Evolutionary conservation across 2,888 invertebrate genomes (phyloP), one percentile per base, ranked within the genome.

Genomic region (Entomobrya proxima): DNA sequence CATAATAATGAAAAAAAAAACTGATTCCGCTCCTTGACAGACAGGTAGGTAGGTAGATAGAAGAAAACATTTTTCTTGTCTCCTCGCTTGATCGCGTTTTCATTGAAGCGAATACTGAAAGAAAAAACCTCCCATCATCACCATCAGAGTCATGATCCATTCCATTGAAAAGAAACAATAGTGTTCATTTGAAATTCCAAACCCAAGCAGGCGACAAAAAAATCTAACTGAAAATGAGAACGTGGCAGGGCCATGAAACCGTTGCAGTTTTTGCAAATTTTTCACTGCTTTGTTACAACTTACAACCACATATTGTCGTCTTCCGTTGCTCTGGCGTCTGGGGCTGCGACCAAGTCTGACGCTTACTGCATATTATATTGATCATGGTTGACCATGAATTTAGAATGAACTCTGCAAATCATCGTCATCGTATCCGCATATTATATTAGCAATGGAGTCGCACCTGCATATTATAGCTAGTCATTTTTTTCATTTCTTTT

Each of bases 341-440:
- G n/a, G n/a, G n/a, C n/a, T n/a, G n/a, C n/a, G n/a, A n/a, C n/a
- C n/a, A n/a, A n/a, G 52, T 52, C 18, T 15, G 18, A 21, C 52
- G 30, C 52, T 58, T 35, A 24, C 30, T 64, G 18, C 40, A 24
- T 11, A 18, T 55, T n/a, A 18, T 24, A 11, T 55, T 18, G 18
- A 30, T 52, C 67, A 64, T 50, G 78, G 64, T 78, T 78, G 78
- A 78, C 78, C 78, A 78, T 78, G 78, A 78, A 78, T 64, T 78
- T 78, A 18, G 67, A 50, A 50, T 78, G 78, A 77, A 47, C 76
- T 44, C 27, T 77, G 69, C 40, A 13, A 15, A 2, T 58, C 58
- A 15, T 5, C 27, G 6, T 27, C 55, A n/a, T 47, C n/a, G 47
- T 47, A n/a, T n/a, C n/a, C n/a, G n/a, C n/a, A 4, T 69, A n/a